These are phyloP conservation scores for Ceuthmochares aereus DNA, from an alignment of 2,113 vertebrate genomes.

Conservation along the genomic window DNA sequence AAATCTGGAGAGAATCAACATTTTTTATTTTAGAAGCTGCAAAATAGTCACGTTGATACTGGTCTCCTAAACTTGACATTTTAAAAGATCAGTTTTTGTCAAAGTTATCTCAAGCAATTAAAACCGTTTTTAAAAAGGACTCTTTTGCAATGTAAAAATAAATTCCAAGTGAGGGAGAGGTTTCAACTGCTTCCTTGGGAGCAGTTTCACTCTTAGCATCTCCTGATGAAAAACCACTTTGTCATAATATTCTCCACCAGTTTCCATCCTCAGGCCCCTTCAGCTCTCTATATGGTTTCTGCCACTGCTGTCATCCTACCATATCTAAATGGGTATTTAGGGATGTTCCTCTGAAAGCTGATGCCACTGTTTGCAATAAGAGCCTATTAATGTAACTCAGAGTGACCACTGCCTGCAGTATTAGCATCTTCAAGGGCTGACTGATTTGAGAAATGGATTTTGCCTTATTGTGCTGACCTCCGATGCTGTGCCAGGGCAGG, in stretches of 20 bases:
- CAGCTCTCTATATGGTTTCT: slow-evolving; percentile 6
- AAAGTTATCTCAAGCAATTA: neutral
- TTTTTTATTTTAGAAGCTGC: slow-evolving; percentile 21
- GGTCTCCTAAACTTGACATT: slow-evolving; percentile 37
- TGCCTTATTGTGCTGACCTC: neutral
- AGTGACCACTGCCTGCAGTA: slow-evolving; percentile 18
- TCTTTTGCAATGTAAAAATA: neutral
- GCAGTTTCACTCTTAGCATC: neutral
- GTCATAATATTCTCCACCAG: slow-evolving; percentile 41
- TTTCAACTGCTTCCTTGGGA: neutral
- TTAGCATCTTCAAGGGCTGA: slow-evolving; percentile 25
- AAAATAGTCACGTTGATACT: slow-evolving; percentile 20
- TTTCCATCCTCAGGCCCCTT: slow-evolving; percentile 40
- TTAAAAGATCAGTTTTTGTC: slow-evolving; percentile 37
- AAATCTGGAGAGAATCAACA: neutral
- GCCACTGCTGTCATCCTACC: slow-evolving; percentile 10
- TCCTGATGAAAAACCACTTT: slow-evolving; percentile 37
- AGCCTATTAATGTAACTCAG: slow-evolving; percentile 4
- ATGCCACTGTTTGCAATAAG: neutral
- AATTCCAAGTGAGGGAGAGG: neutral
- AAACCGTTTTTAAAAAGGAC: neutral
- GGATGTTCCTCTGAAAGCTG: slow-evolving; percentile 25
- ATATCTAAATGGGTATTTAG: slow-evolving; percentile 29
- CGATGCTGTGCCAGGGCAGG: neutral
- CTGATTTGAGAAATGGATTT: neutral